Conservation (phyloP, 2,113 vertebrate genomes). For the Dipodomys merriami region DNA sequence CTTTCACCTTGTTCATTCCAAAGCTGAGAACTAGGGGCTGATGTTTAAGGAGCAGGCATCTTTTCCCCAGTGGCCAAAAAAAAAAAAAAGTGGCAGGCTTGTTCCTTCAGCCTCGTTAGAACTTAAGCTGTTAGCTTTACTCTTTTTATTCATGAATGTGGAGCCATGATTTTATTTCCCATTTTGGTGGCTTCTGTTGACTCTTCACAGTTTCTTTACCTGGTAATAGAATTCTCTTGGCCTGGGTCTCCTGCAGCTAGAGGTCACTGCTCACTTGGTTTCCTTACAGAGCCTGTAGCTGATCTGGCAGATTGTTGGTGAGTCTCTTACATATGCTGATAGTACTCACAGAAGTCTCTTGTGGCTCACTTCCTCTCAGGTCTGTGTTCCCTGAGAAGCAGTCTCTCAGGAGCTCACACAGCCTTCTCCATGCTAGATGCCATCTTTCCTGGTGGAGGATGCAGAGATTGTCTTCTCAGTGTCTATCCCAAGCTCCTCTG, state of each 20-base stretch:
- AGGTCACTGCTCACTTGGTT: constrained; percentile 87
- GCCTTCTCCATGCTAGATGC: background rate
- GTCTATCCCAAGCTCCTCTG: background rate
- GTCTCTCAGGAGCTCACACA: background rate
- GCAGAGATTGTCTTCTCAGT: background rate
- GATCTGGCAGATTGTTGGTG: constrained; percentile 69
- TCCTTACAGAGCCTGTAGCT: constrained; percentile 83
- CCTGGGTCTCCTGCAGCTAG: constrained; percentile 88
- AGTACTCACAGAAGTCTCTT: too few relatives aligned
- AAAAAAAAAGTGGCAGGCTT: too few relatives aligned
- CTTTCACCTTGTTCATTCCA: constrained; percentile 14
- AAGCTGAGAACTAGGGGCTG: background rate
- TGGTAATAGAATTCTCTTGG: constrained; percentile 89
- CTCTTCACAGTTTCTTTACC: constrained; percentile 89
- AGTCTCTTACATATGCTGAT: background rate
- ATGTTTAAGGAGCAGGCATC: background rate
- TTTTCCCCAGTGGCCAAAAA: background rate
- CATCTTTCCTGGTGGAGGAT: background rate
- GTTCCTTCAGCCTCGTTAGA: background rate
- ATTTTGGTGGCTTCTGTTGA: constrained; percentile 79
- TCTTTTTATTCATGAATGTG: constrained; percentile 30
- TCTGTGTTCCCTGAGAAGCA: background rate
- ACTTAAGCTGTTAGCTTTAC: constrained; percentile 60
- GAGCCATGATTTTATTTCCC: constrained; percentile 14
- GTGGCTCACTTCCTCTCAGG: background rate